Evolutionary conservation across 2,888 invertebrate genomes (phyloP).

Genomic region (Drosophila lutescens): DNA sequence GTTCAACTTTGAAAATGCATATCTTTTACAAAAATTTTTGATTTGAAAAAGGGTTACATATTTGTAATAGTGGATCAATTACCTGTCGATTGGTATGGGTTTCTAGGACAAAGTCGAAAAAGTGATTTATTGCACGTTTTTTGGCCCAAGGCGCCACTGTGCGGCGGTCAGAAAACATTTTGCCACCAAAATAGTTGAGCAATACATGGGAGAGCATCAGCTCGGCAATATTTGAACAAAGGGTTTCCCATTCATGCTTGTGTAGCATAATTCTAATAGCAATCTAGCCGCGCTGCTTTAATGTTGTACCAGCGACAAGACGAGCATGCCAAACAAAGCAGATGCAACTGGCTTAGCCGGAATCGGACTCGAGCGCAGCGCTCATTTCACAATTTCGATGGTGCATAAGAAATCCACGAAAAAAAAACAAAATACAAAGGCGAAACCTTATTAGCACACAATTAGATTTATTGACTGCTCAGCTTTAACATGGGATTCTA

Average conservation of each 20-base stretch:
- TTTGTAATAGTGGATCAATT: too few species aligned
- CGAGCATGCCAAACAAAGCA: conserved; percentile 57
- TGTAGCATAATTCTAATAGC: conserved; percentile 41
- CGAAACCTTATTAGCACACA: conserved; percentile 72
- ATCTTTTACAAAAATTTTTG: too few species aligned
- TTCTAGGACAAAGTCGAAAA: too few species aligned
- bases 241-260: conserved; percentile 6
- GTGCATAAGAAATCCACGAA: conserved; percentile 17
- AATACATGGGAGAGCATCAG: neutral
- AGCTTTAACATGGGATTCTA: conserved; percentile 22
- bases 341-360: conserved; percentile 17
- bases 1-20: too few species aligned
- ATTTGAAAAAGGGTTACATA: too few species aligned
- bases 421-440: conserved; percentile 20
- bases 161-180: neutral
- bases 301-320: conserved; percentile 65
- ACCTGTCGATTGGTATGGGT: too few species aligned
- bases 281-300: conserved; percentile 49
- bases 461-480: conserved; percentile 53
- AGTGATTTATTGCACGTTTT: too few species aligned
- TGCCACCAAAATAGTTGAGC: conserved; percentile 5
- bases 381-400: conserved; percentile 57
- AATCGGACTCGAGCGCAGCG: conserved; percentile 35
- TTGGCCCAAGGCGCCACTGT: too few species aligned
- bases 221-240: conserved; percentile 32